Base-by-base conservation (phyloP, 2,797 vertebrate species). In the Lemur catta region DNA sequence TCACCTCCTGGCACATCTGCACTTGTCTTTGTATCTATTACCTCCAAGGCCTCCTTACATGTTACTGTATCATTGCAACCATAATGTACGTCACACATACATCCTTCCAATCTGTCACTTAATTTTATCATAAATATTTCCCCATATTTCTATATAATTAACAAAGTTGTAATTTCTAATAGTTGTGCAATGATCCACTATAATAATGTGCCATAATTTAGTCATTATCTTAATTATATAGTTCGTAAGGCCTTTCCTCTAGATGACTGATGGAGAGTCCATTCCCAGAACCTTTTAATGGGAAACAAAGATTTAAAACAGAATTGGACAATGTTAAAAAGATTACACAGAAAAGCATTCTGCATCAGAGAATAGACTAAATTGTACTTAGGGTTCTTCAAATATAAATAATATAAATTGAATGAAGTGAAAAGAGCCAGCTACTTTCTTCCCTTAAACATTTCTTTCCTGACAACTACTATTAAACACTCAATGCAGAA, bases 271-370 rank as follows among this genome's bases (percentile, higher is more conserved):
- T 59, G 28, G 17, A 12, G 17, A 88, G 24, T 48, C 15, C 24
- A 65, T 13, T 55, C 35, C 41, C 50, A 76, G 67, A 92, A 84
- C 0, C 17, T 55, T 76, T 80, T 78, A 90, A 81, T 0, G 74
- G 43, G 46, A 93, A 92, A 65, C 67, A 89, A 76, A 81, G 61
- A 52, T 90, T 89, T 89, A 82, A 84, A 87, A 91, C 35, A 95
- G 13, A 84, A 93, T 57, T 41, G 55, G 55, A 67, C 38, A 38
- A 48, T 89, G 17, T 84, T 84, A 52, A 79, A 89, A 82, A 84
- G 38, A 71, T 92, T 76, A 84, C 30, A 72, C 17, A 55, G n/a
- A 52, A 89, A 94, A 94, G 61, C 30, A 88, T 67, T 89, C 59
- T 85, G 50, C 38, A 81, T 89, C 92, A 46, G 50, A 90, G 38